Evolutionary conservation across 2,797 vertebrate species (phyloP).

Genomic region (Emydoidea blandingii): DNA sequence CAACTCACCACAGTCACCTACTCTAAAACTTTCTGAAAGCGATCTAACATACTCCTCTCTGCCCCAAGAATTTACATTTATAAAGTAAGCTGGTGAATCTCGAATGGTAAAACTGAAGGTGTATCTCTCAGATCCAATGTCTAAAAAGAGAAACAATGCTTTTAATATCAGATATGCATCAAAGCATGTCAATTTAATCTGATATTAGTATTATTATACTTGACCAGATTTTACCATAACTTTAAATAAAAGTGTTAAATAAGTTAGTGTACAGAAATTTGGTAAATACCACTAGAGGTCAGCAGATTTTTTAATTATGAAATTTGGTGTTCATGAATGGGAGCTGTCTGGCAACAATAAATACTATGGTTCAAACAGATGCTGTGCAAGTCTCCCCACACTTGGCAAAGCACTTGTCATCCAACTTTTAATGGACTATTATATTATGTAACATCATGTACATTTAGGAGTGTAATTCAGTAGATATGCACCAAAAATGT

Average conservation of each 20-base stretch:
- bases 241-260: neutral
- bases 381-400: neutral
- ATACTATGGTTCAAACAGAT: neutral
- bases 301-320: constrained; percentile 28
- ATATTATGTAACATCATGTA: rapidly evolving
- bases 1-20: constrained; percentile 92
- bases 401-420: rapidly evolving
- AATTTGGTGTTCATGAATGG: rapidly evolving
- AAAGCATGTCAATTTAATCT: neutral
- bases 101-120: constrained; percentile 93
- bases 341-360: neutral
- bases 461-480: rapidly evolving
- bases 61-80: constrained; percentile 93
- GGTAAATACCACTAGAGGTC: constrained; percentile 60
- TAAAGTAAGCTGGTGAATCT: constrained; percentile 89
- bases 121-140: constrained; percentile 89
- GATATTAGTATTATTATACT: rapidly evolving
- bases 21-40: constrained; percentile 87
- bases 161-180: neutral
- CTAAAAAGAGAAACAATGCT: constrained; percentile 77
- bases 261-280: neutral
- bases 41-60: constrained; percentile 86
- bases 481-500: rapidly evolving
- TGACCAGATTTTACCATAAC: rapidly evolving
- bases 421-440: neutral